phyloP scores from a whole-genome alignment of 2,888 invertebrate genomes.

The Dugesia japonica region DNA sequence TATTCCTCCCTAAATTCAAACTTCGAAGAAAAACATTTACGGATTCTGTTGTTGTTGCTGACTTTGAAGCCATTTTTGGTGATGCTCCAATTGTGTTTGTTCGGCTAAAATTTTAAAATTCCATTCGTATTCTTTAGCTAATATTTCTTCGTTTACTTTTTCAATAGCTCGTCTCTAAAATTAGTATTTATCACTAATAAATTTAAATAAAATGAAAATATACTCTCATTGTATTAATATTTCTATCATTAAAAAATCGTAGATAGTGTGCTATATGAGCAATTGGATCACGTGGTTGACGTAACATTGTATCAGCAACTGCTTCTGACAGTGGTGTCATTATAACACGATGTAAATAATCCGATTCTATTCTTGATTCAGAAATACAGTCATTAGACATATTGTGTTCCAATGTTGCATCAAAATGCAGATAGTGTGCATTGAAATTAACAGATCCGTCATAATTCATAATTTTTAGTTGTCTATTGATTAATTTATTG shows the following conservation, averaged over 20 bases:
- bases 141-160: background rate
- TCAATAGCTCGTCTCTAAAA: background rate
- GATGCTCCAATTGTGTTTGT: constrained; percentile 7
- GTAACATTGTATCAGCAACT: background rate
- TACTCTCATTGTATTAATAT: background rate
- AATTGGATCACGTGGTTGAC: constrained; percentile 17
- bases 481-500: background rate
- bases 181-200: too few relatives aligned
- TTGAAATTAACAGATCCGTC: background rate
- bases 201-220: background rate
- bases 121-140: background rate
- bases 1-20: too few relatives aligned
- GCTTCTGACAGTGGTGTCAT: background rate
- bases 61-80: background rate
- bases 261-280: background rate
- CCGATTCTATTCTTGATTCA: background rate
- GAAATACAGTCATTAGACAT: background rate
- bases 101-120: constrained; percentile 20
- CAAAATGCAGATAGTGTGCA: background rate
- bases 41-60: background rate
- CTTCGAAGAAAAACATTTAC: too few relatives aligned
- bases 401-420: constrained; percentile 3
- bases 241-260: background rate
- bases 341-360: background rate
- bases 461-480: background rate